Base-by-base conservation (phyloP, 2,113 vertebrate species). In the Serinus canaria region DNA sequence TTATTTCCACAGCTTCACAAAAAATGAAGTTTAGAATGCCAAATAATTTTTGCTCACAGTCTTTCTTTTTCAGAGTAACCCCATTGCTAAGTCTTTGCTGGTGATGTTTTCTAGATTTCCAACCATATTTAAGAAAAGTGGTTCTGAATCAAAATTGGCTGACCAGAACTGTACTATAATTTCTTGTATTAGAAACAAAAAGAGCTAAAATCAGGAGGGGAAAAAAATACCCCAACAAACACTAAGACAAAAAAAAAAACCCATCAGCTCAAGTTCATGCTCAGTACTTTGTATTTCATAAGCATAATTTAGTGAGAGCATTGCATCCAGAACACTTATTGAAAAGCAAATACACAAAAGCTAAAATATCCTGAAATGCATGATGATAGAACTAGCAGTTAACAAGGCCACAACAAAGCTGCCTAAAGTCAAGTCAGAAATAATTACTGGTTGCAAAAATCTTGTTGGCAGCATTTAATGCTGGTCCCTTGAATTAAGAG, bases 391-490 rank as follows among this genome's bases (percentile, higher is more conserved):
- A 83, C 68, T 55, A 92, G 41, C 50, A 72, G 41, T 90, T 93
- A 96, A 91, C 56, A 94, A 90, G 52, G 52, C n/a, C 49, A 41
- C 91, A 82, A 87, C 64, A 88, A 81, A 96, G 73, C 92, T 70
- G 60, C 87, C 90, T 96, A 75, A 92, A 95, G 69, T 87, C 2
- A 91, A 94, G 88, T 82, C 86, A 95, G 72, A 95, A 97, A 95
- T 88, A 92, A 94, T 89, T 94, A 90, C 90, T 83, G 60, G 24
- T 66, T 92, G 90, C 75, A 89, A 76, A 79, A 95, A 16, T 62
- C 91, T 89, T 62, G 76, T 72, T 97, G 96, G 93, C 94, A 97
- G 82, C 82, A 69, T 92, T 96, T 94, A 95, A 86, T 81, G 68
- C 56, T 60, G 25, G 92, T 67, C 55, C 24, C 89, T 78, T 89